Base-by-base conservation (phyloP, 2,888 invertebrate species). In the Drosophila formosana region DNA sequence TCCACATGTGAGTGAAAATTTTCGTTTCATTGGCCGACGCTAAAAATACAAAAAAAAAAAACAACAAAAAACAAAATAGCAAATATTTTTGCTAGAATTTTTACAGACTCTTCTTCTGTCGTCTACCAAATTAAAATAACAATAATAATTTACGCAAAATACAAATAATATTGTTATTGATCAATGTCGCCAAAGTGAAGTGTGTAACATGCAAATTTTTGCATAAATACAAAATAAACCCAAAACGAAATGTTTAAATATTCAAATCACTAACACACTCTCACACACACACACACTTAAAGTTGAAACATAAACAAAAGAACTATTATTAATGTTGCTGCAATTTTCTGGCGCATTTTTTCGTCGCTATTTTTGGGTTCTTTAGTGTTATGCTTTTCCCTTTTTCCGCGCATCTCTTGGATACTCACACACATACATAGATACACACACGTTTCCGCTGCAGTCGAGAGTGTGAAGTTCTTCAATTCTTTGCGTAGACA, bases 11-110 rank as follows among this genome's bases (percentile, higher is more conserved):
- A 76, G 76, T 76, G 76, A 76, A 78, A 63, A 39, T 52, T 69
- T 70, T 37, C 55, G 45, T 62, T 77, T 76, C 65, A 61, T 76
- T 76, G 64, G 56, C 58, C 60, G 49, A 57, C 50, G 66, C 76
- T 77, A 75, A 75, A 77, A 75, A 79, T 75, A 77, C 76, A 79
- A 75, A 80, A 77, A 75, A 79, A 71, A 79, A 30, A 30, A 28
- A 28, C 5, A 28, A 28, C 5, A 28, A 5, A 28, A 37, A 55
- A 28, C 9, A 37, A 55, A 30, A 11, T 61, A 67, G 66, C 58
- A 66, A 79, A 71, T 50, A 79, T 57, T 66, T 78, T 64, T 75
- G 75, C 65, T 53, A 39, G 28, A 53, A 51, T 51, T 62, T 63
- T 46, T 30, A 72, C 67, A 67, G 25, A 78, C 60, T 51, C n/a